Percentiles rank a stretch among this genome's conserved stretches.
Evolutionary conservation across 2,113 vertebrate genomes (phyloP).

Genomic region (Anhinga anhinga): DNA sequence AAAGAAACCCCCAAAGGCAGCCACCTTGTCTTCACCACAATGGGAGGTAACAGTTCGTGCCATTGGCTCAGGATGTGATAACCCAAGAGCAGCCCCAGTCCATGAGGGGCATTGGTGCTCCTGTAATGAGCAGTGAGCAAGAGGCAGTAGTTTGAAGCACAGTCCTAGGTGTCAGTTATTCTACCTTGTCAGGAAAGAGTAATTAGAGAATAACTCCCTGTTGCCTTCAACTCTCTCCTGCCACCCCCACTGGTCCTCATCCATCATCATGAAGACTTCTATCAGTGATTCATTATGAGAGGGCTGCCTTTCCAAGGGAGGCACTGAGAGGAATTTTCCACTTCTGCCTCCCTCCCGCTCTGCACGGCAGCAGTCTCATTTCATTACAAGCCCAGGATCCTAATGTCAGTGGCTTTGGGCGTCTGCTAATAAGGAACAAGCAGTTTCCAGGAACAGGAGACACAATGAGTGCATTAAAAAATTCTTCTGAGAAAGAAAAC

Average conservation of each 20-base stretch:
- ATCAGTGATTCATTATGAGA: background rate
- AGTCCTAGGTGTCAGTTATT: background rate
- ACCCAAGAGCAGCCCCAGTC: background rate
- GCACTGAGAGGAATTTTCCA: background rate
- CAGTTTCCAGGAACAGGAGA: background rate
- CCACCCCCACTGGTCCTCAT: background rate
- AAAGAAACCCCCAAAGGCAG: background rate
- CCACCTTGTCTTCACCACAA: background rate
- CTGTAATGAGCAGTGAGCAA: background rate
- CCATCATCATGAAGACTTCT: background rate
- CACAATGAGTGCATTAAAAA: background rate
- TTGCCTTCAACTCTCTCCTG: background rate
- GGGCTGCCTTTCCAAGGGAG: background rate
- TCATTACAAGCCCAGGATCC: background rate
- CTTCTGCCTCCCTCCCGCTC: background rate
- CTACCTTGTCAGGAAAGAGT: background rate
- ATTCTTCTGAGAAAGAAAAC: background rate
- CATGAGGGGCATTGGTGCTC: accelerated
- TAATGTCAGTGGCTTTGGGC: background rate
- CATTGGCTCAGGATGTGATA: background rate
- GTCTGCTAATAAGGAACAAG: background rate
- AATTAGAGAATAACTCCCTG: constrained; percentile 1
- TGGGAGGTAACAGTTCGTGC: background rate
- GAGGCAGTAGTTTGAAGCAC: background rate
- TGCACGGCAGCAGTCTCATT: background rate